Base-by-base conservation (phyloP, 2,113 vertebrate species). In the Struthio camelus region DNA sequence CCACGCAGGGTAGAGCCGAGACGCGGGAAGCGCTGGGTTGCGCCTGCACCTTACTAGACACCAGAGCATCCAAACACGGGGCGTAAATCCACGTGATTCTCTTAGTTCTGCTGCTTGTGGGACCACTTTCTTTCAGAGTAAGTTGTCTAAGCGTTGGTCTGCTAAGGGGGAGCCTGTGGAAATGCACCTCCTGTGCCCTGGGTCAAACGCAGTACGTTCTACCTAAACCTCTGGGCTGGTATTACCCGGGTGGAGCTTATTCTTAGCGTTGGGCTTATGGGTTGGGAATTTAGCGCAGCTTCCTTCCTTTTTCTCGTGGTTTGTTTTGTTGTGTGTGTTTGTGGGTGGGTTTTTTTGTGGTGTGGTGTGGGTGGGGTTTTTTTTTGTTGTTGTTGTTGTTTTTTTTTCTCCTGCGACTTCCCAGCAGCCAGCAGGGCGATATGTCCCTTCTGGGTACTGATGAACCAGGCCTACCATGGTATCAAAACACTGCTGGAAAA, bases 181-280 rank as follows among this genome's bases (percentile, higher is more conserved):
- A 85, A 82, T 9, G 17, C 7, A 69, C 15, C 62, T 66, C 17
- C 38, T 7, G 17, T 16, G 28, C 36, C 38, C n/a, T 34, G 18
- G 15, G 18, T 70, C 61, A 14, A 25, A 40, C 0, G 0, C 11
- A 9, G 5, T 0, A 17, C 3, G 0, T 64, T 34, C 24, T 78
- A 32, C 30, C 5, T 4, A n/a, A 75, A 30, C 30, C n/a, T 61
- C 56, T n/a, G 28, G 27, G 32, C 12, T 50, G 83, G 6, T 42
- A 2, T 78, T 90, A 77, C 36, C 58, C 32, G 48, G 4, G 10
- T 2, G 27, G 3, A 10, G 32, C 30, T 61, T 27, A 11, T 48
- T 78, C 4, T 40, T n/a, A 18, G 34, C 8, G 30, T 38, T 22
- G 72, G 48, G 15, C 25, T 14, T 56, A 5, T 2, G 19, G 16